Evolutionary conservation across 2,113 vertebrate species (phyloP).

Genomic region (Oenanthe oenanthe): DNA sequence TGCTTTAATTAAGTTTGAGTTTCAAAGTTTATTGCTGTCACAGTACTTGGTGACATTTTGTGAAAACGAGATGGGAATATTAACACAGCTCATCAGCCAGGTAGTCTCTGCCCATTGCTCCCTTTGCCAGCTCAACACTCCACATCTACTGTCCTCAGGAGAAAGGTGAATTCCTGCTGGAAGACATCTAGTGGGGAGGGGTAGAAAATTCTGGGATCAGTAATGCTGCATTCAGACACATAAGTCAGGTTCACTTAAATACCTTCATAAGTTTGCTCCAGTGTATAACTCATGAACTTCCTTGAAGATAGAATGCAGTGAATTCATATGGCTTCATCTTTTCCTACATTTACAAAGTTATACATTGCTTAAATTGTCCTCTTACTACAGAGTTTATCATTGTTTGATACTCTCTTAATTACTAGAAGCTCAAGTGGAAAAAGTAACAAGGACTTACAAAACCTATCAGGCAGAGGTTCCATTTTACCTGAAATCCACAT

Average conservation of each 20-base stretch:
- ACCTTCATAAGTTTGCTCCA: background rate
- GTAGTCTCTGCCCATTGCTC: fast-evolving
- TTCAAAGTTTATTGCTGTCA: background rate
- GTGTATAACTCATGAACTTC: background rate
- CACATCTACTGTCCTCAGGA: background rate
- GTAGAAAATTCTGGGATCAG: background rate
- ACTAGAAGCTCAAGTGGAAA: background rate
- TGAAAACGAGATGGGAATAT: background rate
- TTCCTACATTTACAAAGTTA: background rate
- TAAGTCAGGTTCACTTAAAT: background rate
- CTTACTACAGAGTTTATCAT: background rate
- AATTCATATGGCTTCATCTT: background rate
- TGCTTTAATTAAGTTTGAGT: background rate
- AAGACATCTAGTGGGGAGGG: background rate
- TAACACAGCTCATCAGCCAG: background rate
- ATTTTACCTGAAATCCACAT: background rate
- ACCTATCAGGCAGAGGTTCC: background rate
- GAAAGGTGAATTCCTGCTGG: background rate
- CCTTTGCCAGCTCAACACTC: background rate
- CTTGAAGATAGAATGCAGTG: background rate
- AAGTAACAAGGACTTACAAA: background rate
- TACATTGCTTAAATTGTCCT: background rate
- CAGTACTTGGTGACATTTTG: background rate
- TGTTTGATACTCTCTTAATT: background rate
- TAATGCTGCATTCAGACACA: background rate